Evolutionary conservation across 2,888 invertebrate species (phyloP), one percentile per base, ranked within the genome.

Genomic region (Junonia oenone): DNA sequence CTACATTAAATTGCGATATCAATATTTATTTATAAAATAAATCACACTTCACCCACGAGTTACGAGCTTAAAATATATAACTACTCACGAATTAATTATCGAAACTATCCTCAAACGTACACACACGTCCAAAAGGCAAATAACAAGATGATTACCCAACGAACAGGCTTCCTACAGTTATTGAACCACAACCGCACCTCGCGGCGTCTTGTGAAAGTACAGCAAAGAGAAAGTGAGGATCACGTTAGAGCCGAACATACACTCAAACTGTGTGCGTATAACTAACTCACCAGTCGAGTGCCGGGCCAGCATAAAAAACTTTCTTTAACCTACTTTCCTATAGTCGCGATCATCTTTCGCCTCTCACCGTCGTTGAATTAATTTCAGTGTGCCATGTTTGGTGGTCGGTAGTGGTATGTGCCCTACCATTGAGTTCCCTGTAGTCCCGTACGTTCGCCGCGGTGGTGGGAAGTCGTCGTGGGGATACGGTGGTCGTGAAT

Each of bases 311-410:
- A 77, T 75, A 81, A 83, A 82, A 87, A 89, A 90, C 90, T 91
- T 91, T 90, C 90, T 88, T 90, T 86, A 89, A 86, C 90, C 91
- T 78, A 90, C 90, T 91, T 91, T 90, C 89, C 80, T 81, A 74
- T 72, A 76, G 74, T 71, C 71, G 72, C 78, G 76, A 81, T 73
- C 79, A 82, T 84, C 85, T 83, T 77, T 83, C 76, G 82, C 85
- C 83, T 83, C 85, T 86, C 81, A 78, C 83, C 69, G 69, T 66
- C 63, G 72, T 63, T 72, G 77, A 73, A 71, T 76, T 74, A 75
- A 76, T 76, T 77, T 80, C 81, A 86, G 86, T 87, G 83, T 80
- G 77, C 68, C 66, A 79, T 76, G 83, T 78, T 71, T 75, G 80
- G 81, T 83, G 77, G 78, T 76, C 75, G 75, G 73, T 72, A 78